A percentile compares a stretch with the other conserved stretches of the same genome.
Evolutionary conservation across 2,113 vertebrate genomes (phyloP).

Genomic region (Himantopus leucocephalus): DNA sequence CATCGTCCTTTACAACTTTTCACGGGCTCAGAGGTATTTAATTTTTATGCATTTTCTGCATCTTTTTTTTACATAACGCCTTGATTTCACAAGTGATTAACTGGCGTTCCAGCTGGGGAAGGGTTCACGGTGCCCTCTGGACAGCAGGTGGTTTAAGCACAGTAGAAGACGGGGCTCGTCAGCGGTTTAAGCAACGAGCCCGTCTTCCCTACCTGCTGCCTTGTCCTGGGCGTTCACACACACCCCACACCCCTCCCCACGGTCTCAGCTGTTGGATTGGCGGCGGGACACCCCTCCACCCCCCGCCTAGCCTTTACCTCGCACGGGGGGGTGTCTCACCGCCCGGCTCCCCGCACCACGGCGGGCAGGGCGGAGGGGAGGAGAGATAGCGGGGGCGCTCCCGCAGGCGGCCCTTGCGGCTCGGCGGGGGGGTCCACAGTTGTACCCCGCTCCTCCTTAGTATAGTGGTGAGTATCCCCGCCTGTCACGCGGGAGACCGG

Average conservation of each 20-base stretch:
- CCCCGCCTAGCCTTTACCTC: too few species aligned
- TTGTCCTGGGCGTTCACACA: neutral
- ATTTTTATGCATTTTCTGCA: neutral
- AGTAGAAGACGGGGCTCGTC: neutral
- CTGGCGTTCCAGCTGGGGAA: too few species aligned
- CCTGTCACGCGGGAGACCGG: constrained; percentile 58
- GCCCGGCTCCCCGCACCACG: fast-evolving
- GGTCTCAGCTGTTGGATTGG: neutral
- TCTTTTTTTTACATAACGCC: neutral
- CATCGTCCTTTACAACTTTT: constrained; percentile 72
- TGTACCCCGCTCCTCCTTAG: constrained; percentile 29
- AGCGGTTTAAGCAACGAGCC: neutral
- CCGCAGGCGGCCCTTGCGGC: fast-evolving
- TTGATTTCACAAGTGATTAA: neutral
- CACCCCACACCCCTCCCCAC: neutral
- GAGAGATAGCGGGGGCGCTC: too few species aligned
- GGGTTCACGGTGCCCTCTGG: neutral
- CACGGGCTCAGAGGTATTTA: constrained; percentile 58
- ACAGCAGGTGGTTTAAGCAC: neutral
- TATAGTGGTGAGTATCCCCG: constrained; percentile 65
- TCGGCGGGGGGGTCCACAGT: too few species aligned
- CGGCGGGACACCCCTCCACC: neutral
- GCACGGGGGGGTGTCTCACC: too few species aligned
- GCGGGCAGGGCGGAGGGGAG: too few species aligned
- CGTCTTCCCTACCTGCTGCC: too few species aligned